Evolutionary conservation across 2,113 vertebrate genomes (phyloP).

Genomic region (Crotalus helleri): DNA sequence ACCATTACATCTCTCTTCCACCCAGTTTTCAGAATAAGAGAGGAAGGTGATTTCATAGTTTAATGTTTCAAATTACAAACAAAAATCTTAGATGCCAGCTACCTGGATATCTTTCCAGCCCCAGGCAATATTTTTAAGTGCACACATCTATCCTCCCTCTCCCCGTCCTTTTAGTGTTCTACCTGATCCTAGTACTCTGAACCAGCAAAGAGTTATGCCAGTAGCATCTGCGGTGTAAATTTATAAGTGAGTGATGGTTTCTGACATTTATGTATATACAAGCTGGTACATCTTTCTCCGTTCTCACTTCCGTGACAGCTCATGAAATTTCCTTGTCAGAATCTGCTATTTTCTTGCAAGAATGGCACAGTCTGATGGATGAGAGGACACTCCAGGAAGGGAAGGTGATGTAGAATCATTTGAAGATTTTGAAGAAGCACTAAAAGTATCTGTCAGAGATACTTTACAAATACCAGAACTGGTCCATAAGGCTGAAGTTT

Average conservation of each 20-base stretch:
- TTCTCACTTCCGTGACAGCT: conserved; percentile 22
- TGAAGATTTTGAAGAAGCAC: conserved; percentile 11
- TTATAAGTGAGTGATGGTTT: conserved; percentile 12
- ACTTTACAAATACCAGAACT: not conserved
- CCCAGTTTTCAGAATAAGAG: not conserved
- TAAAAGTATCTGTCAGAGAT: conserved; percentile 21
- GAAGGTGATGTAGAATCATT: conserved; percentile 17
- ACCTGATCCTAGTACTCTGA: not conserved
- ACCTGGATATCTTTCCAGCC: not conserved
- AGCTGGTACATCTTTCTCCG: conserved; percentile 18
- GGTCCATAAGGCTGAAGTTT: not conserved
- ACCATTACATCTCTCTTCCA: not conserved
- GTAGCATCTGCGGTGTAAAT: conserved; percentile 6
- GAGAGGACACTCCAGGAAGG: not conserved
- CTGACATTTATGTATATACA: conserved; percentile 30
- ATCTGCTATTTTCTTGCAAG: not conserved
- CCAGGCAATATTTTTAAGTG: not conserved
- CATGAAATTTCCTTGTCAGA: conserved; percentile 19
- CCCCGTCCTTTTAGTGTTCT: not conserved
- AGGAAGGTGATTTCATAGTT: not conserved
- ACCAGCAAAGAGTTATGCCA: not conserved
- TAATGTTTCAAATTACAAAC: not conserved
- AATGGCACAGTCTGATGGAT: conserved; percentile 11
- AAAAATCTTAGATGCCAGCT: not conserved
- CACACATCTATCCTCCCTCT: not conserved